phyloP scores from a whole-genome alignment of 2,888 invertebrate genomes.

The Drosophila yooni region DNA sequence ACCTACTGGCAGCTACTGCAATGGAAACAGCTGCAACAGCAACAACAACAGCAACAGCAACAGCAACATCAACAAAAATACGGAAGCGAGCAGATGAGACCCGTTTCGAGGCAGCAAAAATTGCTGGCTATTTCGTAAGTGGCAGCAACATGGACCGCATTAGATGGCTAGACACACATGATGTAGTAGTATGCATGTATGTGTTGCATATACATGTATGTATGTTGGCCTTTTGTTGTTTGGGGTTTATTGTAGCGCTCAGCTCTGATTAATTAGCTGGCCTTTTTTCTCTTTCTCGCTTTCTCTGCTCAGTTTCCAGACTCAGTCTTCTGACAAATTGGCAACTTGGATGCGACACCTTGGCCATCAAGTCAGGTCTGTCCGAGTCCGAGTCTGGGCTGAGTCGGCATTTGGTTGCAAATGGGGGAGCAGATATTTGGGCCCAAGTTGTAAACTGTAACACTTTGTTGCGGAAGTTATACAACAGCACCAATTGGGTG shows the following conservation, averaged over 20 bases:
- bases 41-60: not conserved
- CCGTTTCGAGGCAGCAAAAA: slow-evolving; percentile 14
- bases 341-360: slow-evolving; percentile 31
- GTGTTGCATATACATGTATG: not conserved
- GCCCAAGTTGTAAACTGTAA: not conserved
- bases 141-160: slow-evolving; percentile 33
- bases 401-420: slow-evolving; percentile 31
- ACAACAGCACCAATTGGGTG: slow-evolving; percentile 29
- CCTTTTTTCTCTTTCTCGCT: slow-evolving; percentile 11
- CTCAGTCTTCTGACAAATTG: slow-evolving; percentile 34
- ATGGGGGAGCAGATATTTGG: slow-evolving; percentile 1
- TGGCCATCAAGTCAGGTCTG: not conserved
- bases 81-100: slow-evolving; percentile 51
- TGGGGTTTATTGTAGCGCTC: slow-evolving; percentile 25
- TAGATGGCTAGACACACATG: slow-evolving; percentile 18
- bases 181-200: not conserved
- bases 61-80: slow-evolving; percentile 21
- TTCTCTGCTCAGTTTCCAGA: slow-evolving; percentile 10
- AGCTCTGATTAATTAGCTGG: slow-evolving; percentile 54
- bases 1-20: not conserved
- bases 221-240: slow-evolving; percentile 35
- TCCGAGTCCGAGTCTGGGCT: too few species aligned
- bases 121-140: slow-evolving; percentile 48
- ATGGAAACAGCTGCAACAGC: slow-evolving; percentile 6
- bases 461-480: slow-evolving; percentile 26